A percentile compares a stretch with the other conserved stretches of the same genome.
phyloP scores from a whole-genome alignment of 2,113 vertebrate genomes.

The Xerus inauris region DNA sequence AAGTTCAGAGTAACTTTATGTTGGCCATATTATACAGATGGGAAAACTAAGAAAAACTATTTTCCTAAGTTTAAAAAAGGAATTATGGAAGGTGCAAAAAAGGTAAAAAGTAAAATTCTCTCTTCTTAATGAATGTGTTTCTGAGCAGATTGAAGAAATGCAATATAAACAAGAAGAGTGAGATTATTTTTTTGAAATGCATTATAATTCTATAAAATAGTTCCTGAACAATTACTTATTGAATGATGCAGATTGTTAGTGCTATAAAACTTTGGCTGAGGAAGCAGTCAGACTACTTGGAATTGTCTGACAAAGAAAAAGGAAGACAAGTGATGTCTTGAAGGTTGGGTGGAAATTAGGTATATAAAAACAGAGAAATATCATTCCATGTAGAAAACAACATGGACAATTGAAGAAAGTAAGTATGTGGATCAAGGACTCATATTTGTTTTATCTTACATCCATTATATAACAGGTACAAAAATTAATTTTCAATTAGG shows the following conservation, averaged over 20 bases:
- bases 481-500: conserved; percentile 11
- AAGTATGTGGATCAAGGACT: not conserved
- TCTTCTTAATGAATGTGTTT: conserved; percentile 10
- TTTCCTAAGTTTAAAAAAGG: conserved; percentile 8
- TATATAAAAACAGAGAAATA: not conserved
- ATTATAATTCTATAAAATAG: not conserved
- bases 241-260: not conserved
- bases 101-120: not conserved
- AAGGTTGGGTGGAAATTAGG: not conserved
- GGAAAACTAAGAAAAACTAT: not conserved
- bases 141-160: conserved; percentile 1
- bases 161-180: not conserved
- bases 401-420: not conserved
- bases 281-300: not conserved
- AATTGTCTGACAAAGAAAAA: not conserved
- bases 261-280: not conserved
- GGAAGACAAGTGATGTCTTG: not conserved
- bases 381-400: not conserved
- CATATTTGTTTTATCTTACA: not conserved
- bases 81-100: not conserved
- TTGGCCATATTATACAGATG: not conserved
- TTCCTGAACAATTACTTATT: not conserved
- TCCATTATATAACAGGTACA: not conserved
- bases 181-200: conserved; percentile 7
- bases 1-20: not conserved